phyloP scores from a whole-genome alignment of 2,113 vertebrate genomes.

The Merops nubicus region DNA sequence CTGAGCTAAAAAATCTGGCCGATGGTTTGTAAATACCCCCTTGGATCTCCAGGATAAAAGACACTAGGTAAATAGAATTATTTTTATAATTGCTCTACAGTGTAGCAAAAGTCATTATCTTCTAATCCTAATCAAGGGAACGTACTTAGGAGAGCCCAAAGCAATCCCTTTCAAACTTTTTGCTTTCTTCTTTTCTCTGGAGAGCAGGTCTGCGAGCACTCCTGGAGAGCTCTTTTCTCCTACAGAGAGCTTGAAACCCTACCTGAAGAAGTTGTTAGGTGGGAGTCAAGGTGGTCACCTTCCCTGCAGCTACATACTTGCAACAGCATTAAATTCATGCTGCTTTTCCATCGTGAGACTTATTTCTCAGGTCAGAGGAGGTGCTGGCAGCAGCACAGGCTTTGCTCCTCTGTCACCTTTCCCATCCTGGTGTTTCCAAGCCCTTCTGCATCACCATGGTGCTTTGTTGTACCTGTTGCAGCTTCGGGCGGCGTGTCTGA shows the following conservation, averaged over 20 bases:
- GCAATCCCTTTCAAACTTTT: neutral
- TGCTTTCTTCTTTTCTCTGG: neutral
- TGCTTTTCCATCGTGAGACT: neutral
- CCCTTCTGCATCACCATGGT: no score
- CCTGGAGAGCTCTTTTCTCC: neutral
- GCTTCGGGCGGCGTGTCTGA: neutral
- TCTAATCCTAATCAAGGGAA: neutral
- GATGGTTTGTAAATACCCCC: neutral
- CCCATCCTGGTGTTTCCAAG: neutral
- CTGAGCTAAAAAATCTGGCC: slow-evolving; percentile 7
- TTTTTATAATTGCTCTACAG: slow-evolving; percentile 4
- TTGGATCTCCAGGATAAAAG: slow-evolving; percentile 40
- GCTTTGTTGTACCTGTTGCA: neutral
- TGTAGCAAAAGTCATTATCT: neutral
- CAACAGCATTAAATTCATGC: neutral
- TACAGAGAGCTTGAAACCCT: neutral
- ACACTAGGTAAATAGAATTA: neutral
- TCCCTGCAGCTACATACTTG: rapidly evolving
- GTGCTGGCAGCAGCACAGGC: neutral
- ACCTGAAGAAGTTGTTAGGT: neutral
- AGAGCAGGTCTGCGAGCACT: neutral
- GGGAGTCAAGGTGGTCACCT: neutral
- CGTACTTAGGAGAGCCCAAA: neutral
- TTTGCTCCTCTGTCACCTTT: neutral
- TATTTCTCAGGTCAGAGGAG: neutral